Percentiles rank a stretch among this genome's conserved stretches.
Conservation (phyloP, 2,113 vertebrate genomes). For the Sprattus sprattus region DNA sequence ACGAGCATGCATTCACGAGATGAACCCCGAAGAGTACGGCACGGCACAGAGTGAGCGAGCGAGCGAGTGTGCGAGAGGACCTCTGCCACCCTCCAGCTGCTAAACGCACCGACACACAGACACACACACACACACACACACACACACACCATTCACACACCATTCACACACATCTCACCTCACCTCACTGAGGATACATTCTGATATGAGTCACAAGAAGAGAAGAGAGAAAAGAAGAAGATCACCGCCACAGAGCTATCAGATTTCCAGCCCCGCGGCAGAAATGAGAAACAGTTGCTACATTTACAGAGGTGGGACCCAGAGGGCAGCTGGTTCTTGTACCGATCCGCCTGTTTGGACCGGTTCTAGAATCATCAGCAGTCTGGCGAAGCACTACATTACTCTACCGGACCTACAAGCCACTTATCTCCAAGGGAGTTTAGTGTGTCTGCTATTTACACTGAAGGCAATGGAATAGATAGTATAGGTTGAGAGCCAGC, state of each 20-base stretch:
- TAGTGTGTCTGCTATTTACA: conserved; percentile 45
- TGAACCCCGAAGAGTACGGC: conserved; percentile 61
- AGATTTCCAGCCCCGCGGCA: background rate
- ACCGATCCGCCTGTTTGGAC: background rate
- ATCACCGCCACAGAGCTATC: background rate
- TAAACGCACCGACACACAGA: background rate
- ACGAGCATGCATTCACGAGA: conserved; percentile 76
- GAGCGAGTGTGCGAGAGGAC: conserved; percentile 17
- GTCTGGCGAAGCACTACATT: conserved; percentile 51
- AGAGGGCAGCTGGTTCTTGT: background rate
- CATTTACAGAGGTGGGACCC: conserved; percentile 58
- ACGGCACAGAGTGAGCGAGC: conserved; percentile 53
- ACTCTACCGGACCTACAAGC: conserved; percentile 48
- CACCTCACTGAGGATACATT: conserved; percentile 57
- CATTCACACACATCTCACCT: background rate
- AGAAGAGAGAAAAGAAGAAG: background rate
- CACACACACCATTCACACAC: background rate
- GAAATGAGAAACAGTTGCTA: conserved; percentile 64
- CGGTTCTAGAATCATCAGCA: background rate
- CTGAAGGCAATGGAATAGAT: conserved; percentile 34
- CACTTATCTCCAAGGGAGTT: conserved; percentile 43
- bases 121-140: background rate
- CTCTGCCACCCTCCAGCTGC: background rate
- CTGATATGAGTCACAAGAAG: conserved; percentile 45
- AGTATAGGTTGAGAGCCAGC: background rate